Conservation (phyloP, 2,888 invertebrate genomes). For the Leptinotarsa juncta region DNA sequence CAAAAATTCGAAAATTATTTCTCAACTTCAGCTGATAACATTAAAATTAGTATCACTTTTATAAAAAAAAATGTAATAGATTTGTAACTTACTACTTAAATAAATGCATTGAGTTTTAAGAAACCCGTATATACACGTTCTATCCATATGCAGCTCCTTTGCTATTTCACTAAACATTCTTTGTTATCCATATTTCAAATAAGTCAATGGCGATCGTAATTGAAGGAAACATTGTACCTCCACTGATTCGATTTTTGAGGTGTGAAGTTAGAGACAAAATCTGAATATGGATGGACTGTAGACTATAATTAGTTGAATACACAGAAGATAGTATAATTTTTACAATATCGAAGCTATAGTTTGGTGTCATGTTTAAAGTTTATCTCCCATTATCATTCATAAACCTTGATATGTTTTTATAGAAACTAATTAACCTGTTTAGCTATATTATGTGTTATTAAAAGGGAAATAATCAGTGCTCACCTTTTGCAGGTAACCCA, state of each 20-base stretch:
- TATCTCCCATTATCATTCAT: background rate
- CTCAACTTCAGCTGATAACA: background rate
- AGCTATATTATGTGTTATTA: background rate
- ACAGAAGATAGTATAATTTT: background rate
- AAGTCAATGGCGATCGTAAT: no score
- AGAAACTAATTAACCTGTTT: background rate
- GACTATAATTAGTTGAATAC: background rate
- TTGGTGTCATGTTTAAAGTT: background rate
- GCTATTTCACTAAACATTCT: no score
- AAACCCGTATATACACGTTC: background rate
- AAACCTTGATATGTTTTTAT: background rate
- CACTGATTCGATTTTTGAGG: no score
- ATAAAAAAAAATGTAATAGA: background rate
- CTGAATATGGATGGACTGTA: background rate
- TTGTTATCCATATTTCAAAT: no score
- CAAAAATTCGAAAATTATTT: background rate
- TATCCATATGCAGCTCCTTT: background rate
- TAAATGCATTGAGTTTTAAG: background rate
- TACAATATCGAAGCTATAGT: background rate
- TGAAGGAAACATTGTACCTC: no score
- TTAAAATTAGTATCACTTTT: slow-evolving; percentile 1
- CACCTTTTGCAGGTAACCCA: no score
- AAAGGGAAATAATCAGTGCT: no score
- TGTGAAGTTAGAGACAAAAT: background rate
- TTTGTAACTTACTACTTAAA: background rate